Evolutionary conservation across 92 coral and sea anemone genomes (phyloP).

Genomic region (Chrysogorgia sp.): DNA sequence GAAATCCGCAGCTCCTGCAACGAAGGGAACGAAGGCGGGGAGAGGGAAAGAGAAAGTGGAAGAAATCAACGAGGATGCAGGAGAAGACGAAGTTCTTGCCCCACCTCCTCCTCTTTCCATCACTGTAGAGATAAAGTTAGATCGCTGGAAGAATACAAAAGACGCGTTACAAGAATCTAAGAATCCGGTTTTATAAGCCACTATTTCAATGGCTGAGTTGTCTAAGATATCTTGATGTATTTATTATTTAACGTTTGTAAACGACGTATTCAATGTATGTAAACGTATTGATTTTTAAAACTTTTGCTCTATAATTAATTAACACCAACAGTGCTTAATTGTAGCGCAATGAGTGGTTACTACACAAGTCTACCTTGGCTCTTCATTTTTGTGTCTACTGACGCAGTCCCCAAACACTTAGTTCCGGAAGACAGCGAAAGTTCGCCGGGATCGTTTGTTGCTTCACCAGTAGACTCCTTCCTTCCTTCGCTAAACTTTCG

Average conservation of each 20-base stretch:
- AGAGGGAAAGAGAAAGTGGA: constrained; percentile 82
- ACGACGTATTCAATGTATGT: no score
- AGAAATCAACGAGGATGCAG: constrained; percentile 41
- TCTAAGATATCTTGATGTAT: not conserved
- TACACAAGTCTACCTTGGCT: no score
- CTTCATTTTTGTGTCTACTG: no score
- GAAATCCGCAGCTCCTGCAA: constrained; percentile 70
- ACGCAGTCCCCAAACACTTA: no score
- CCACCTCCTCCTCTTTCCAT: constrained; percentile 81
- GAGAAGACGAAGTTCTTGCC: constrained; percentile 66
- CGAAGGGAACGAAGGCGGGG: constrained; percentile 58
- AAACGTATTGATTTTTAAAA: no score
- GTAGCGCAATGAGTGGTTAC: no score
- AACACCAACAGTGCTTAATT: no score
- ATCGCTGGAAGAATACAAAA: constrained; percentile 83
- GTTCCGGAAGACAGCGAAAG: no score
- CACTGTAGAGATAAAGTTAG: constrained; percentile 62
- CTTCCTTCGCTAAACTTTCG: no score
- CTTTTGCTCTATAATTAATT: no score
- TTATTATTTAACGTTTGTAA: not conserved
- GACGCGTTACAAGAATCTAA: constrained; percentile 70
- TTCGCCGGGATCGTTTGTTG: no score
- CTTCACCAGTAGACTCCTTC: no score
- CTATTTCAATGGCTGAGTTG: not conserved
- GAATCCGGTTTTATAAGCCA: constrained; percentile 1